Percentiles rank a stretch among this genome's conserved stretches.
Evolutionary conservation across 2,888 invertebrate species (phyloP).

Genomic region (Acanthoscelides obtectus): DNA sequence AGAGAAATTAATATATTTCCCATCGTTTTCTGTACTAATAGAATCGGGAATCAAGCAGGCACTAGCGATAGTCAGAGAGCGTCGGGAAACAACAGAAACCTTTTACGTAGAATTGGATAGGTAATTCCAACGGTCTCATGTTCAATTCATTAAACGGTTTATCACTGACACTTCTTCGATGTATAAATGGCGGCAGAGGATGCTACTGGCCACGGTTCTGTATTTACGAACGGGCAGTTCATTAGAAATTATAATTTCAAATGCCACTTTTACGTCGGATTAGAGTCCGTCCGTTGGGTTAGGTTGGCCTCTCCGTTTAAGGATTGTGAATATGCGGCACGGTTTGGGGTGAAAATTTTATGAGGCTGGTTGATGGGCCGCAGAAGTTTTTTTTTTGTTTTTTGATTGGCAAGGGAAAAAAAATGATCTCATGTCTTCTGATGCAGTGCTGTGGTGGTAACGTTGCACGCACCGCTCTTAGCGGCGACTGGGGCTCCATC

Average conservation of each 20-base stretch:
- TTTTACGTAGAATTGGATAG: conserved; percentile 46
- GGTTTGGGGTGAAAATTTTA: not conserved
- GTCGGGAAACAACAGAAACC: conserved; percentile 43
- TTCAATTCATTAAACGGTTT: conserved; percentile 47
- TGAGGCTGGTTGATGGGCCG: not conserved
- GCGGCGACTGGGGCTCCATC: no score
- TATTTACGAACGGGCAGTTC: not conserved
- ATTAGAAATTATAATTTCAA: conserved; percentile 19
- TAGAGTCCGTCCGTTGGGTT: conserved; percentile 9
- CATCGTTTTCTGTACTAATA: not conserved
- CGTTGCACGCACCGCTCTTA: no score
- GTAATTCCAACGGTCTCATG: conserved; percentile 41
- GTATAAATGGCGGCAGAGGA: conserved; percentile 15
- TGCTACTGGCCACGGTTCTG: not conserved
- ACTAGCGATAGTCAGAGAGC: not conserved
- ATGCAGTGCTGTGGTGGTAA: no score
- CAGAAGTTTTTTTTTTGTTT: no score
- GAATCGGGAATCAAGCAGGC: not conserved
- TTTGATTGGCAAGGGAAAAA: no score
- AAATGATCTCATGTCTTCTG: no score
- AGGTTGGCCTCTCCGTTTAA: not conserved
- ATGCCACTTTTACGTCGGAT: conserved; percentile 17
- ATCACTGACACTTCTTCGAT: conserved; percentile 34
- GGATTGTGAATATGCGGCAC: not conserved
- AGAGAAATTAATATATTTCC: no score